Evolutionary conservation across 2,113 vertebrate genomes (phyloP), one percentile per base, ranked within the genome.

Genomic region (Calypte anna): DNA sequence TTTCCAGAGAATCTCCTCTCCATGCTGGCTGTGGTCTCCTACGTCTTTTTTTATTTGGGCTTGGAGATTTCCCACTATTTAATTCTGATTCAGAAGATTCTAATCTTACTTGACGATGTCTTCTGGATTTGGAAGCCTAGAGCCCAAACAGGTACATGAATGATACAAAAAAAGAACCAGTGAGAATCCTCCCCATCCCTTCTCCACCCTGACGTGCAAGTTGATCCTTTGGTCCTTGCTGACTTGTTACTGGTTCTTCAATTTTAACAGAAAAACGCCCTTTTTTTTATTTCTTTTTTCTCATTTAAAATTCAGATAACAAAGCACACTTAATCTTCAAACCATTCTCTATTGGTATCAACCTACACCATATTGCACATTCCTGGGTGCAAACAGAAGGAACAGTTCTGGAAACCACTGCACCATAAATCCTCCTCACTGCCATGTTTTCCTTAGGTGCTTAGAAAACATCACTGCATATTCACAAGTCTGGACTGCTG

Each of bases 61-160:
- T 48, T 55, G 87, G 91, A 70, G 95, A 90, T 63, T 40, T 91
- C n/a, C 62, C 72, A 20, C 77, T 74, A 58, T 94, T 95, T 0
- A 94, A 59, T 15, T 96, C 96, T 0, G 88, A 64, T 22, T 95
- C 94, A 12, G 97, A 93, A 18, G 96, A 87, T 16, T 98, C 98
- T n/a, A 99, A 19, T 82, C 94, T 97, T 53, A 98, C 97, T 57
- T 98, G 98, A 11, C 99, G 98, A 91, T 99, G 99, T 36, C 99
- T 98, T 73, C 99, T 98, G 8, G 99, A 98, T 92, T 95, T 99
- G 38, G 97, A 96, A 13, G 92, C 98, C 99, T 99, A 89, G 66
- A 97, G 91, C 12, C 68, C 86, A 86, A 53, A 54, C 8, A 58
- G n/a, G 58, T 5, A 24, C 4, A 78, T 3, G 44, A 83, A 59